Conservation (phyloP, 2,797 vertebrate species). For the Notolabrus celidotus region DNA sequence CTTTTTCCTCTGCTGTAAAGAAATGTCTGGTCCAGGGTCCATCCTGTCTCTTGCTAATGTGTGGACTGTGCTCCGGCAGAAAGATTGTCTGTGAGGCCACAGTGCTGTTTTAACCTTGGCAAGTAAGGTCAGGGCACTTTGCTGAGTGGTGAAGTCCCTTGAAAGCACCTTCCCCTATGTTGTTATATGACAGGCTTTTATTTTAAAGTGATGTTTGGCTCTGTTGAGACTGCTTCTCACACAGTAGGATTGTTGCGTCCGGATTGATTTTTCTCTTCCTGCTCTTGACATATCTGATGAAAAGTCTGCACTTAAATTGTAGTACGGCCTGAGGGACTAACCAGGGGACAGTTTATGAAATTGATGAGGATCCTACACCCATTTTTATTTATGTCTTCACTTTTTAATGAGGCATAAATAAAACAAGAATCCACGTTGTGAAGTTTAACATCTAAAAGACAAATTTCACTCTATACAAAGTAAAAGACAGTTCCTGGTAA, state of each 20-base stretch:
- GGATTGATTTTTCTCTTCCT: constrained; percentile 44
- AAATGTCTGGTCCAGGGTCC: constrained; percentile 13
- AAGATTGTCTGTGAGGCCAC: constrained; percentile 61
- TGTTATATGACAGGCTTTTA: constrained; percentile 68
- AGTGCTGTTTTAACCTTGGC: constrained; percentile 76
- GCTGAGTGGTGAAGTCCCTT: constrained; percentile 67
- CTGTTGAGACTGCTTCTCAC: constrained; percentile 65
- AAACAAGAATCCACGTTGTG: too few relatives aligned
- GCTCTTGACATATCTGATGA: constrained; percentile 66
- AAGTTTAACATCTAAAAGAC: constrained; percentile 9
- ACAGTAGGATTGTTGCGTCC: constrained; percentile 59
- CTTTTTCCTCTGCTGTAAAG: constrained; percentile 5
- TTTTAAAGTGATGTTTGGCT: constrained; percentile 77
- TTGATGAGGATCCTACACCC: constrained; percentile 1
- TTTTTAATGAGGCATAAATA: not conserved
- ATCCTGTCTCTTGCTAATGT: constrained; percentile 35
- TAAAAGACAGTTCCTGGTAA: too few relatives aligned
- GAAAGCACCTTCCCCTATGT: constrained; percentile 71
- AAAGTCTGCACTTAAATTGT: constrained; percentile 56
- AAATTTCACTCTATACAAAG: not conserved
- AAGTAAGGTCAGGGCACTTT: constrained; percentile 66
- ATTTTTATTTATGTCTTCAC: constrained; percentile 4
- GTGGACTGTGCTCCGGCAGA: constrained; percentile 50
- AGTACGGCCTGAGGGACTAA: constrained; percentile 38
- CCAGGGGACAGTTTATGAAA: constrained; percentile 18